A percentile compares a stretch with the other conserved stretches of the same genome.
Evolutionary conservation across 2,797 vertebrate genomes (phyloP).

Genomic region (Garrulus glandarius): DNA sequence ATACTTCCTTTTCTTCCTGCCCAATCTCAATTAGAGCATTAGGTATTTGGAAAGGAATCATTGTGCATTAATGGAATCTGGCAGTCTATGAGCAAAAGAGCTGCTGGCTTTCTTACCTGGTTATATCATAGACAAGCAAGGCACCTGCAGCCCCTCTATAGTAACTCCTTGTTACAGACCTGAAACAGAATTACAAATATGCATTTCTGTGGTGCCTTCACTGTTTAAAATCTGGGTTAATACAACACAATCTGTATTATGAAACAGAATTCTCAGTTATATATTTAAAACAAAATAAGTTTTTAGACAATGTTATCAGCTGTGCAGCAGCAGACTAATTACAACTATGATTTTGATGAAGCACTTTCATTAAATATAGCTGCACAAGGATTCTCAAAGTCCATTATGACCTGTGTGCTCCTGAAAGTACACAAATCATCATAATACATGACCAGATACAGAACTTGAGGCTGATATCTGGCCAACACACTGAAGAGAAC

Average conservation of each 20-base stretch:
- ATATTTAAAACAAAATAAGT: not conserved
- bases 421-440: not conserved
- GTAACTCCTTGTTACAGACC: conserved; percentile 97
- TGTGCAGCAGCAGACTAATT: not conserved
- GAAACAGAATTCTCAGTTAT: not conserved
- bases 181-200: conserved; percentile 65
- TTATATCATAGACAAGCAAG: conserved; percentile 96
- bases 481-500: not conserved
- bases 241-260: not conserved
- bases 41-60: not conserved
- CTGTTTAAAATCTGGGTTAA: not conserved
- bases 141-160: conserved; percentile 96
- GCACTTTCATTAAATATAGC: not conserved
- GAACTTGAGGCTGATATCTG: not conserved
- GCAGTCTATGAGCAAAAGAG: not conserved
- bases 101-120: conserved; percentile 81
- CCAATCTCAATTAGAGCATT: not conserved
- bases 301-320: not conserved
- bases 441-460: not conserved
- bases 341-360: not conserved
- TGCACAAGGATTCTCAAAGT: not conserved
- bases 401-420: not conserved
- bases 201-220: not conserved
- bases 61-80: not conserved
- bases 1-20: not conserved